Conservation (phyloP, 1,140 invertebrate genomes). For the Scylla paramamosain region DNA sequence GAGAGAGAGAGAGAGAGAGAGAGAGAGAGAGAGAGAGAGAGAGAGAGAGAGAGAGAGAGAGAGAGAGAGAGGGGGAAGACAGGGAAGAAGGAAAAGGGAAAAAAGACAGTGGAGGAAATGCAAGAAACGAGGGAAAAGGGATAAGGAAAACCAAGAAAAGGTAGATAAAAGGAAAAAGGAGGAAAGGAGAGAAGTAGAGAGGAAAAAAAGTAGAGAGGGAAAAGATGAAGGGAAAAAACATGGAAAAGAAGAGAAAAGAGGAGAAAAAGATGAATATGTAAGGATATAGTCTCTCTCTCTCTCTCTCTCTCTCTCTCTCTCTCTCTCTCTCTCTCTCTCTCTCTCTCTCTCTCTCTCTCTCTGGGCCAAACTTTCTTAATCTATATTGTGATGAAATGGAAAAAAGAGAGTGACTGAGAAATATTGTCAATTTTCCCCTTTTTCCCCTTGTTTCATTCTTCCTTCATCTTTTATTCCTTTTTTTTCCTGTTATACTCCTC, state of each 20-base stretch:
- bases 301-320: neutral
- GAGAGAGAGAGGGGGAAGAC: too few relatives aligned
- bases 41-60: neutral
- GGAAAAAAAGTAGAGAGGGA: neutral
- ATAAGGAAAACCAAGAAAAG: neutral
- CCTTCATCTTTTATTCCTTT: neutral
- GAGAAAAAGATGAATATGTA: neutral
- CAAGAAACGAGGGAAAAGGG: neutral
- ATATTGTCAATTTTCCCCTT: neutral
- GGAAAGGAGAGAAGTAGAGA: neutral
- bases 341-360: constrained; percentile 37
- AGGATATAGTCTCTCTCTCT: too few relatives aligned
- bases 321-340: constrained; percentile 27
- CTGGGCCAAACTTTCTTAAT: too few relatives aligned
- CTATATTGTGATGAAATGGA: too few relatives aligned
- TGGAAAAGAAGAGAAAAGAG: neutral
- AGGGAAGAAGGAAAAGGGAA: neutral
- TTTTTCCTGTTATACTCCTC: neutral
- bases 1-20: neutral
- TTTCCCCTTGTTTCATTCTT: neutral
- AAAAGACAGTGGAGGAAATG: neutral
- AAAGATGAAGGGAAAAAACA: too few relatives aligned
- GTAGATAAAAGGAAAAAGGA: too few relatives aligned
- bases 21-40: neutral
- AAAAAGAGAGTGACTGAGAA: too few relatives aligned